Percentiles rank a stretch among this genome's conserved stretches.
Conservation (phyloP, 2,113 vertebrate genomes). For the Ailurus styani region DNA sequence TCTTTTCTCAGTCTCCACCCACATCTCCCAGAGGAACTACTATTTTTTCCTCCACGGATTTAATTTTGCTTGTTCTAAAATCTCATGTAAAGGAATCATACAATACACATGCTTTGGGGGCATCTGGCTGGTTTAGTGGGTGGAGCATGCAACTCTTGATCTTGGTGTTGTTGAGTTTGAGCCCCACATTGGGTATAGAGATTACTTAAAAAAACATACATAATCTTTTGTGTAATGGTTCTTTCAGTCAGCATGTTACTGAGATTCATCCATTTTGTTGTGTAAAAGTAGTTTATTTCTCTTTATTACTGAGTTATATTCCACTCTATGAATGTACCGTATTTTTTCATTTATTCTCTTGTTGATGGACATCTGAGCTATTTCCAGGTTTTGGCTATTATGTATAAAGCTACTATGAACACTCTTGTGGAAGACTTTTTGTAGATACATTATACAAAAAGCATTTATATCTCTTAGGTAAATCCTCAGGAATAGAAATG, state of each 20-base stretch:
- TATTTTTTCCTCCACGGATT: background rate
- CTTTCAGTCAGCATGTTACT: background rate
- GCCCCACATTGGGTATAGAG: background rate
- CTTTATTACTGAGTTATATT: background rate
- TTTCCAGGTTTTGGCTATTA: background rate
- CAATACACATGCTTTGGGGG: background rate
- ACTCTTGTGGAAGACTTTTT: background rate
- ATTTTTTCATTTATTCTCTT: background rate
- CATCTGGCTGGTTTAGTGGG: background rate
- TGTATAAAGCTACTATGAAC: background rate
- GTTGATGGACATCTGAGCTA: background rate
- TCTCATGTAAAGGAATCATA: background rate
- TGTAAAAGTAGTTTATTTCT: background rate
- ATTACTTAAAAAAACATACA: background rate
- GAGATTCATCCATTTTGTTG: background rate
- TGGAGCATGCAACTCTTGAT: background rate
- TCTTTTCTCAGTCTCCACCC: background rate
- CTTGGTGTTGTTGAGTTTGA: background rate
- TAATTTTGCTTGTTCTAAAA: background rate
- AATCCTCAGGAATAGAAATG: background rate
- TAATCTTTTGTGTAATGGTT: background rate
- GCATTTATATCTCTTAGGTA: background rate
- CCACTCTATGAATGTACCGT: background rate
- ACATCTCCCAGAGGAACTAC: background rate
- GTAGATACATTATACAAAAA: background rate